Percentiles rank a stretch among this genome's conserved stretches.
Evolutionary conservation across 2,888 invertebrate species (phyloP).

Genomic region (Dicyrtoma fusca): DNA sequence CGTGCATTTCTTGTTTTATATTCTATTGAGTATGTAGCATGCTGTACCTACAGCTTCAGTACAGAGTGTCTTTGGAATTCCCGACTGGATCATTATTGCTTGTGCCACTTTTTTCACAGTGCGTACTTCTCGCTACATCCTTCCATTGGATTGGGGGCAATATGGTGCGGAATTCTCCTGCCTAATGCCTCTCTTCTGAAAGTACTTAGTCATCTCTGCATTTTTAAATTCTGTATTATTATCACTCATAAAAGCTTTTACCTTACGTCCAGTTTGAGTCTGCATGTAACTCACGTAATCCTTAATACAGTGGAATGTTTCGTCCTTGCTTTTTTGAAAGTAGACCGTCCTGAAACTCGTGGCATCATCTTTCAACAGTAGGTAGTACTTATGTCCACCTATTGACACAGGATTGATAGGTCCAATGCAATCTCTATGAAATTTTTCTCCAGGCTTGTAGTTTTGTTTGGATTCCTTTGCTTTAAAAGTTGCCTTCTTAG

Average conservation of each 20-base stretch:
- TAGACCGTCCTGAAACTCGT: background rate
- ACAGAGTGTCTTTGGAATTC: conserved; percentile 58
- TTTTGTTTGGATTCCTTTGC: no score
- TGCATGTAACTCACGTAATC: background rate
- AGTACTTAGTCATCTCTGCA: conserved; percentile 40
- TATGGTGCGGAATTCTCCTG: conserved; percentile 52
- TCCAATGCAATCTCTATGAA: conserved; percentile 12
- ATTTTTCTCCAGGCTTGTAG: conserved; percentile 11
- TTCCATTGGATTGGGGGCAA: conserved; percentile 52
- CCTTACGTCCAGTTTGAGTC: conserved; percentile 14
- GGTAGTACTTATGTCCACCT: no score
- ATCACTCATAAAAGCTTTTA: conserved; percentile 48
- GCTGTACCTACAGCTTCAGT: conserved; percentile 59
- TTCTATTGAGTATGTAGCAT: conserved; percentile 58
- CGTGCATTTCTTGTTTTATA: conserved; percentile 30
- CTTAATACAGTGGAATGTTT: background rate
- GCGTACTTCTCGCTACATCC: conserved; percentile 57
- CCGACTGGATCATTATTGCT: conserved; percentile 57
- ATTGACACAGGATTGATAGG: conserved; percentile 9
- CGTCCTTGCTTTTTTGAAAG: background rate
- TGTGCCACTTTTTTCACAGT: conserved; percentile 57
- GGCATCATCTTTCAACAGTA: conserved; percentile 12
- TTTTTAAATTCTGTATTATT: conserved; percentile 54
- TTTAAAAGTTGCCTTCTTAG: no score
- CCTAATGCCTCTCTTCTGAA: conserved; percentile 52